Evolutionary conservation across 2,888 invertebrate genomes (phyloP).

Genomic region (Empis stercorea): DNA sequence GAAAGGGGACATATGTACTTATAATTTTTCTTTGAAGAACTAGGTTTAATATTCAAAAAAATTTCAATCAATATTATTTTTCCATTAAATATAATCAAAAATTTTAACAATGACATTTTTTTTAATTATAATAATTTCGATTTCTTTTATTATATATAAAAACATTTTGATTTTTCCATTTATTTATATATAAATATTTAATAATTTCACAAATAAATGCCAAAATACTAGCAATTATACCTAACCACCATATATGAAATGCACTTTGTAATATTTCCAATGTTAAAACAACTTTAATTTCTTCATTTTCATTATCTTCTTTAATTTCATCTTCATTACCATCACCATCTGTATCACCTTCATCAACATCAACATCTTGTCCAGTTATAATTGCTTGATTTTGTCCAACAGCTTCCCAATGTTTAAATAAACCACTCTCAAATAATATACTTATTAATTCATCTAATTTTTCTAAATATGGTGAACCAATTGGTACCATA

Average conservation of each 20-base stretch:
- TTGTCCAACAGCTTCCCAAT: constrained; percentile 20
- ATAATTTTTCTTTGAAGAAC: no score
- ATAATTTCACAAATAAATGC: no score
- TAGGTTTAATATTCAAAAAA: no score
- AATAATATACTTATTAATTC: constrained; percentile 17
- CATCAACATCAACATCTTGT: neutral
- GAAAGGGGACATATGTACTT: no score
- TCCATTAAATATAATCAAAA: no score
- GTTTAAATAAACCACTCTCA: constrained; percentile 25
- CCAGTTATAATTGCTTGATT: neutral
- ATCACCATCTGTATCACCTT: constrained; percentile 4
- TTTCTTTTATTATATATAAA: no score
- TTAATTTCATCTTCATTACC: neutral
- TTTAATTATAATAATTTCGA: no score
- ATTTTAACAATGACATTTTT: no score
- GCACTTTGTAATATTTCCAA: constrained; percentile 27
- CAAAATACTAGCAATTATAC: constrained; percentile 5
- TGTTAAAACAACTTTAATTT: constrained; percentile 21
- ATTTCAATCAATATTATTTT: no score
- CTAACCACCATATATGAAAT: constrained; percentile 28
- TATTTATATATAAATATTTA: no score
- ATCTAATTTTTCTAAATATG: constrained; percentile 24
- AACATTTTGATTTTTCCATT: no score
- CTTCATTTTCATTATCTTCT: neutral
- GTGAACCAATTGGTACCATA: constrained; percentile 21